Evolutionary conservation across 2,888 invertebrate species (phyloP).

Genomic region (Xanthia icteritia): DNA sequence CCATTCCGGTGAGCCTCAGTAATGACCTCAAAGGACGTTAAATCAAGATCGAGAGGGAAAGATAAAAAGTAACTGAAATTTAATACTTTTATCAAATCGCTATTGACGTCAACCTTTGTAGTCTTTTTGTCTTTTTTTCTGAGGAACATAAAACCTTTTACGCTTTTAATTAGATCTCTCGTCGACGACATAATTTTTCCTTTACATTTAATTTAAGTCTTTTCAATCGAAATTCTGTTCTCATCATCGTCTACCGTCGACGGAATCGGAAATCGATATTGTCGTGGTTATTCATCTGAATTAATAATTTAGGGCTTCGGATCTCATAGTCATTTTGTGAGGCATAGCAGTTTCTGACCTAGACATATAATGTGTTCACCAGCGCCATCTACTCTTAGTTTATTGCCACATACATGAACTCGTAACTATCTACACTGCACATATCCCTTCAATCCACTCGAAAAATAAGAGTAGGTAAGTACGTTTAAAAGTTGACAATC

Average conservation of each 20-base stretch:
- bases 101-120: slow-evolving; percentile 80
- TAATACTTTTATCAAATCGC: slow-evolving; percentile 86
- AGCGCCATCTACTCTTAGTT: background rate
- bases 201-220: slow-evolving; percentile 61
- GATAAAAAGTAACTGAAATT: slow-evolving; percentile 88
- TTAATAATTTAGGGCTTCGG: slow-evolving; percentile 33
- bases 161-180: slow-evolving; percentile 73
- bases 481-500: slow-evolving; percentile 64
- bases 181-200: slow-evolving; percentile 63
- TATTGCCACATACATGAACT: background rate
- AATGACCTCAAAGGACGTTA: slow-evolving; percentile 89
- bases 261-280: slow-evolving; percentile 55
- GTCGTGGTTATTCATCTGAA: slow-evolving; percentile 33
- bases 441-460: slow-evolving; percentile 42
- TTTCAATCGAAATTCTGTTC: slow-evolving; percentile 60
- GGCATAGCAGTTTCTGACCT: background rate
- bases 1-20: slow-evolving; percentile 89
- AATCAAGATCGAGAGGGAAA: slow-evolving; percentile 88
- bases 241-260: slow-evolving; percentile 41
- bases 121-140: slow-evolving; percentile 72
- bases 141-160: slow-evolving; percentile 70
- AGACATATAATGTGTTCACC: background rate
- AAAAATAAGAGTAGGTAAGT: slow-evolving; percentile 44
- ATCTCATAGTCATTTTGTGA: slow-evolving; percentile 5
- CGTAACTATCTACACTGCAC: slow-evolving; percentile 8